phyloP scores from a whole-genome alignment of 2,113 vertebrate species.

The Todiramphus saurophagus region DNA sequence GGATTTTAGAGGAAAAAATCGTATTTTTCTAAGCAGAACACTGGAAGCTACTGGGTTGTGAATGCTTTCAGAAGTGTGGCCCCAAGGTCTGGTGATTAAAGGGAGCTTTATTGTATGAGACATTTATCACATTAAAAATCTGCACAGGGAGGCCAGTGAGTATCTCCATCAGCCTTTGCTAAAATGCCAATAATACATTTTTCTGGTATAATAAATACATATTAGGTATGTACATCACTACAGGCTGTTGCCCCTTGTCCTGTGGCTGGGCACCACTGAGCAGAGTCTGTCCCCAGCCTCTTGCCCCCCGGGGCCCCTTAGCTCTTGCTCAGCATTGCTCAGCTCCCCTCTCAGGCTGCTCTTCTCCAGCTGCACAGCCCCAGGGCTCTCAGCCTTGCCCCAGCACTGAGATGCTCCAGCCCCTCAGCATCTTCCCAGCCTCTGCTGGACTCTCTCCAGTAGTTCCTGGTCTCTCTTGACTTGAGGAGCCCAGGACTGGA shows the following conservation, averaged over 20 bases:
- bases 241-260: not conserved
- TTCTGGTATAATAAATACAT: not conserved
- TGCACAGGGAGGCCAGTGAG: not conserved
- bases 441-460: too few species aligned
- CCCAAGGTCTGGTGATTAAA: not conserved
- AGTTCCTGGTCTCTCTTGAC: too few species aligned
- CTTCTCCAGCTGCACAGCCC: too few species aligned
- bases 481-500: too few species aligned
- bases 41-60: not conserved
- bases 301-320: too few species aligned
- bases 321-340: too few species aligned
- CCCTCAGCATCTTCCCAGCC: too few species aligned
- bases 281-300: too few species aligned
- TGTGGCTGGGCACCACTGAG: too few species aligned
- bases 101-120: not conserved
- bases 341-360: too few species aligned
- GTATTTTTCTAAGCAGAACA: not conserved
- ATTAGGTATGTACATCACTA: not conserved
- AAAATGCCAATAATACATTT: not conserved
- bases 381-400: too few species aligned
- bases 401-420: too few species aligned
- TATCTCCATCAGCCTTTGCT: not conserved
- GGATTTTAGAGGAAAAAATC: not conserved
- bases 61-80: not conserved
- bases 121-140: not conserved